These are phyloP conservation scores for Temnothorax unifasciatus DNA, from an alignment of 2,888 invertebrate species.

Conservation along the genomic window DNA sequence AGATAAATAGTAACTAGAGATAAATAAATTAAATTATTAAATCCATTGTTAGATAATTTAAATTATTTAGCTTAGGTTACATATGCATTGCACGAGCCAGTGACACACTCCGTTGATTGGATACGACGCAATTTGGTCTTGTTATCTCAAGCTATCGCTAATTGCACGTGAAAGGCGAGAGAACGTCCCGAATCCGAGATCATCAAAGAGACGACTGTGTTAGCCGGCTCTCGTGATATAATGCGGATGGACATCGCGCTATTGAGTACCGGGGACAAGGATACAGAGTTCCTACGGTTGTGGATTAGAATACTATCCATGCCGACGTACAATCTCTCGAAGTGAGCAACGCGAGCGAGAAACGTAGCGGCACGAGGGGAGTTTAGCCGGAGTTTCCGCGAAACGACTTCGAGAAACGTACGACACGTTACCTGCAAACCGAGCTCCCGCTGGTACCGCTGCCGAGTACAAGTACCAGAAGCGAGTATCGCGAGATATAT, in stretches of 20 bases:
- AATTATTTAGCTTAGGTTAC: not conserved
- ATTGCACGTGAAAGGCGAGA: slow-evolving; percentile 3
- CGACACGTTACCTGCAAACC: slow-evolving; percentile 64
- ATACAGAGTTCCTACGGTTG: slow-evolving; percentile 54
- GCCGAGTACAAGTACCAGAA: slow-evolving; percentile 64
- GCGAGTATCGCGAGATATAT: slow-evolving; percentile 65
- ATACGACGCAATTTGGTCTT: not conserved
- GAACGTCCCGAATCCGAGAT: slow-evolving; percentile 42
- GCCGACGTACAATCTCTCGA: slow-evolving; percentile 68
- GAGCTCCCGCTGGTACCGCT: slow-evolving; percentile 62
- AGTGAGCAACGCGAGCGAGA: slow-evolving; percentile 68
- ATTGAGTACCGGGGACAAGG: slow-evolving; percentile 53
- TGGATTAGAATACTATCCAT: slow-evolving; percentile 73
- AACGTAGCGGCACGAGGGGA: slow-evolving; percentile 28
- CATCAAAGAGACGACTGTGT: slow-evolving; percentile 81
- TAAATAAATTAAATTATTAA: not conserved
- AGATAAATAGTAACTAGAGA: not conserved
- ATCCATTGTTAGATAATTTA: not conserved
- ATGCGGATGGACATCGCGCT: slow-evolving; percentile 57
- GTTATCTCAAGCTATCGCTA: slow-evolving; percentile 1
- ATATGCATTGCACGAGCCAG: not conserved
- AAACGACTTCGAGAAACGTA: slow-evolving; percentile 70
- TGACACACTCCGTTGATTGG: not conserved
- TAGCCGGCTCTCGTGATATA: slow-evolving; percentile 70
- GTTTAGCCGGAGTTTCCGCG: slow-evolving; percentile 61